Conservation (phyloP, 2,888 invertebrate species). For the Hirtodrosophila trivittata region DNA sequence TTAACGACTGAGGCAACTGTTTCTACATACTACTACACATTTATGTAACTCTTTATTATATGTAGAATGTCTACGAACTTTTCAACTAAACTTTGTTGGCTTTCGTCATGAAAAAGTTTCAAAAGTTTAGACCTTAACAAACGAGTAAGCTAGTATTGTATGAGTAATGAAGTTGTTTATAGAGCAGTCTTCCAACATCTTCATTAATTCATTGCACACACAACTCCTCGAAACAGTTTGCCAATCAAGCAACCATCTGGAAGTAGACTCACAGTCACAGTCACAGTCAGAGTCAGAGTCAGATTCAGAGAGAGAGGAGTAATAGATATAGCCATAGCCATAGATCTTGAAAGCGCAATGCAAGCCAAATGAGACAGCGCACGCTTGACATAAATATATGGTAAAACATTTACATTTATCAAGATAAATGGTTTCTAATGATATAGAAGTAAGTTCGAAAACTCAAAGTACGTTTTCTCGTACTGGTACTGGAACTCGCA, state of each 20-base stretch:
- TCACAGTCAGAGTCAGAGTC: background rate
- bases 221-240: slow-evolving; percentile 26
- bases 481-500: no score
- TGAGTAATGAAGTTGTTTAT: slow-evolving; percentile 18
- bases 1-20: slow-evolving; percentile 10
- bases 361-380: slow-evolving; percentile 73
- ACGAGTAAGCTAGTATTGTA: background rate
- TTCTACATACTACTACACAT: background rate
- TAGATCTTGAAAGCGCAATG: slow-evolving; percentile 64
- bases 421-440: slow-evolving; percentile 80
- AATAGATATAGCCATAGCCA: slow-evolving; percentile 15
- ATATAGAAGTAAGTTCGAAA: slow-evolving; percentile 61
- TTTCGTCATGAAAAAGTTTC: no score
- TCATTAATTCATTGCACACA: slow-evolving; percentile 20
- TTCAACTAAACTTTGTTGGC: no score
- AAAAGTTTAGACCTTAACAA: no score
- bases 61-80: no score
- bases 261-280: background rate
- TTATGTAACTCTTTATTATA: no score
- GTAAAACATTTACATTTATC: slow-evolving; percentile 79
- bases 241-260: slow-evolving; percentile 37
- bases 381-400: slow-evolving; percentile 75
- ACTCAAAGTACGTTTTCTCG: slow-evolving; percentile 1
- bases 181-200: slow-evolving; percentile 38
- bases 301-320: background rate